phyloP scores from a whole-genome alignment of 2,113 vertebrate species.

The Bungarus multicinctus region DNA sequence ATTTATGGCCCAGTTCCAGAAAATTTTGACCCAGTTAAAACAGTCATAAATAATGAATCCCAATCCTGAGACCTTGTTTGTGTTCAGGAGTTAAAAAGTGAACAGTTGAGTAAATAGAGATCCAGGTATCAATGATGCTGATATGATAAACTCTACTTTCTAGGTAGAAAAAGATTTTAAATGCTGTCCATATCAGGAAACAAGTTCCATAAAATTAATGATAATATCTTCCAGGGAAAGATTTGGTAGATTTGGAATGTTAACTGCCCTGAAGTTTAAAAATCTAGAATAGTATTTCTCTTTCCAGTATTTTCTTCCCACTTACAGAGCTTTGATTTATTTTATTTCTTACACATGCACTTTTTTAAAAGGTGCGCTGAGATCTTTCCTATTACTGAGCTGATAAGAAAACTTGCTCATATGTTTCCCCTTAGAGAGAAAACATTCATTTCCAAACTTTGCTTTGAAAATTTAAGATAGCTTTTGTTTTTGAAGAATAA shows the following conservation, averaged over 20 bases:
- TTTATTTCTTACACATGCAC: neutral
- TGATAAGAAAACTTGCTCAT: neutral
- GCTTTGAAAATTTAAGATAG: neutral
- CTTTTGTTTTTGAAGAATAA: neutral
- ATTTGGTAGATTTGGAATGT: neutral
- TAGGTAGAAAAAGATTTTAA: neutral
- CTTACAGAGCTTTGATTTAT: neutral
- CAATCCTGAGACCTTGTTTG: constrained; percentile 35
- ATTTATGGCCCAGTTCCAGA: constrained; percentile 73
- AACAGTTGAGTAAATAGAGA: constrained; percentile 52
- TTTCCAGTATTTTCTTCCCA: constrained; percentile 5
- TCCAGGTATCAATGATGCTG: neutral
- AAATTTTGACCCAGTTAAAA: constrained; percentile 74
- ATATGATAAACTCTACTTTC: constrained; percentile 28
- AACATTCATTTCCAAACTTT: neutral
- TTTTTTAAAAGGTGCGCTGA: neutral
- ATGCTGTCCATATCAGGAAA: neutral
- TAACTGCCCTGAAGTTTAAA: constrained; percentile 14
- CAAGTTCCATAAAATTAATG: neutral
- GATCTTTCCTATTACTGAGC: neutral
- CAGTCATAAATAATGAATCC: constrained; percentile 70
- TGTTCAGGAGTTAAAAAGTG: neutral
- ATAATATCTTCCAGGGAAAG: neutral
- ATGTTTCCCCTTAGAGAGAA: neutral
- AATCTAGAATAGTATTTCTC: neutral